These are phyloP conservation scores for Portunus trituberculatus DNA, from an alignment of 1,140 invertebrate species.

Conservation along the genomic window DNA sequence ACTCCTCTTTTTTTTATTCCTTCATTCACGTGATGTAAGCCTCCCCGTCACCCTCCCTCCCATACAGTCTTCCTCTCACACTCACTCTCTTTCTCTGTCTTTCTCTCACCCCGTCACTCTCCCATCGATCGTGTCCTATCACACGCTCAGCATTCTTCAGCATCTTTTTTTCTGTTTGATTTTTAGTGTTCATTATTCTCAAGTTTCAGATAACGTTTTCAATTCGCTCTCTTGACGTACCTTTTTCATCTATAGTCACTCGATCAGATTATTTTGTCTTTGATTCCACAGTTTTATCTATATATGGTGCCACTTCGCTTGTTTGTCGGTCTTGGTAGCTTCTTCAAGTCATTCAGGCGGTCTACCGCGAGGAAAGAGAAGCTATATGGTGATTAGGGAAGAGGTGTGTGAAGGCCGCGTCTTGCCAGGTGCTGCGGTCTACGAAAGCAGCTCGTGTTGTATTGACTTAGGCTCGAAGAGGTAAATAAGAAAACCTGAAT, in stretches of 20 bases:
- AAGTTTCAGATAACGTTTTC: no score
- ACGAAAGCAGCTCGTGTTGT: not conserved
- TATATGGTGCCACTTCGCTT: no score
- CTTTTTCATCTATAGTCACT: no score
- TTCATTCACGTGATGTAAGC: no score
- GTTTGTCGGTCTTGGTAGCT: no score
- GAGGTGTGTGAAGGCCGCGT: constrained; percentile 6
- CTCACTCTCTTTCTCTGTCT: constrained; percentile 31
- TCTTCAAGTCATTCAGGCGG: no score
- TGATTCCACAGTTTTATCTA: no score
- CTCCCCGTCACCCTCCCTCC: no score
- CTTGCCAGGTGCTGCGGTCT: not conserved
- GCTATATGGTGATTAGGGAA: not conserved
- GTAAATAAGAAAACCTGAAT: not conserved
- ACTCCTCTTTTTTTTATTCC: no score
- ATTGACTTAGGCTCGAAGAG: not conserved
- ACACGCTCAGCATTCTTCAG: not conserved
- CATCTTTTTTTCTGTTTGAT: not conserved
- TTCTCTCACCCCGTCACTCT: not conserved
- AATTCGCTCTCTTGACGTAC: no score
- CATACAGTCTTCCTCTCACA: not conserved
- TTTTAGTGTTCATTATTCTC: no score
- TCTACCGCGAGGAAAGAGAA: not conserved
- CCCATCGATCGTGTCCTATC: not conserved
- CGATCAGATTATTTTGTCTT: no score